Conservation (phyloP, 2,888 invertebrate genomes). For the Helobdella robusta region DNA sequence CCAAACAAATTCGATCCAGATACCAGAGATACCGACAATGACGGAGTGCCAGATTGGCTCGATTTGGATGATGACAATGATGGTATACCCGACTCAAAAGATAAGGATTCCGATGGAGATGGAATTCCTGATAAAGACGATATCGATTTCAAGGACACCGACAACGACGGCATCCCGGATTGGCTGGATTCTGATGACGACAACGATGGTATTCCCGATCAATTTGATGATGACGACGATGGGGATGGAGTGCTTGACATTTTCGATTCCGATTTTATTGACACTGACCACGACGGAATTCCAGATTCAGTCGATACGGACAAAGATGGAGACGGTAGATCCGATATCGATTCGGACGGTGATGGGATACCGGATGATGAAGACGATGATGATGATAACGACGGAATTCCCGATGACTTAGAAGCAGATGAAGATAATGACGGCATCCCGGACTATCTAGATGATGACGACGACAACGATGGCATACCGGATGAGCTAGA, state of each 20-base stretch:
- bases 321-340: conserved; percentile 39
- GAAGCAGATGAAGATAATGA: conserved; percentile 35
- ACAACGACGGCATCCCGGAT: conserved; percentile 32
- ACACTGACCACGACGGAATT: conserved; percentile 33
- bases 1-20: conserved; percentile 25
- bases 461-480: conserved; percentile 28
- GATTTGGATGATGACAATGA: conserved; percentile 26
- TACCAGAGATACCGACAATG: conserved; percentile 24
- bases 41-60: conserved; percentile 28
- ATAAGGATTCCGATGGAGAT: conserved; percentile 35
- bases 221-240: conserved; percentile 38
- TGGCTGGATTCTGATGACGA: conserved; percentile 36
- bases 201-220: conserved; percentile 38
- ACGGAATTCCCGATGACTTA: conserved; percentile 39
- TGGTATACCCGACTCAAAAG: conserved; percentile 22
- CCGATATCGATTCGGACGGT: conserved; percentile 37
- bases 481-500: conserved; percentile 28
- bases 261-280: conserved; percentile 31
- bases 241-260: conserved; percentile 43
- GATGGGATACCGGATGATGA: conserved; percentile 40
- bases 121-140: conserved; percentile 41
- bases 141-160: conserved; percentile 30
- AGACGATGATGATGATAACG: conserved; percentile 40
- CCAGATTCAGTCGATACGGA: conserved; percentile 31
- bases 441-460: conserved; percentile 22